Evolutionary conservation across 2,888 invertebrate species (phyloP).

Genomic region (Drosophila anomelani): DNA sequence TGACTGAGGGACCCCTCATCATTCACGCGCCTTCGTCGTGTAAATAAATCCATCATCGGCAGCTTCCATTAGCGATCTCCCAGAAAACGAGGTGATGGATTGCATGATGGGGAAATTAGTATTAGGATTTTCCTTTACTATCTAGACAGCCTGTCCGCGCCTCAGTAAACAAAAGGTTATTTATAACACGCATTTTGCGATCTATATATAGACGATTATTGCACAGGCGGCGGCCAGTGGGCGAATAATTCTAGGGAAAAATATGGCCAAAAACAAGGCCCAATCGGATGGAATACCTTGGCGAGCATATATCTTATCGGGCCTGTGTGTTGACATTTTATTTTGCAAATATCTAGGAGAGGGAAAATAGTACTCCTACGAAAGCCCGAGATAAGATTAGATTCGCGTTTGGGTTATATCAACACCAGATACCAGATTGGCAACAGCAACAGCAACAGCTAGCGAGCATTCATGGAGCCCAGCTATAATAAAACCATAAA

Average conservation of each 20-base stretch:
- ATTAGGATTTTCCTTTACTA: constrained; percentile 14
- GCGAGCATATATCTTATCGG: constrained; percentile 32
- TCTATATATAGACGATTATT: constrained; percentile 34
- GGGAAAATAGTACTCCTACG: constrained; percentile 13
- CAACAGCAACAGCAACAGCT: background rate
- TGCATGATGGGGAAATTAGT: constrained; percentile 37
- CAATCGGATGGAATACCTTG: constrained; percentile 2
- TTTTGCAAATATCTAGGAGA: constrained; percentile 38
- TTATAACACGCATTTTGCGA: constrained; percentile 15
- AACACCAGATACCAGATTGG: constrained; percentile 17
- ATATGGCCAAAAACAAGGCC: constrained; percentile 28
- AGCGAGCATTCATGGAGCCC: background rate
- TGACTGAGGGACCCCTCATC: constrained; percentile 2
- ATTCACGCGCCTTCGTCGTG: constrained; percentile 15
- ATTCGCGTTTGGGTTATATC: constrained; percentile 35
- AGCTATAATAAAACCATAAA: constrained; percentile 22
- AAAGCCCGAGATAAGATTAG: constrained; percentile 35
- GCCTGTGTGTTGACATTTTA: constrained; percentile 39
- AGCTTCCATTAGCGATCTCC: constrained; percentile 37
- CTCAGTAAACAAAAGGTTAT: constrained; percentile 27
- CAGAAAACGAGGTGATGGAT: constrained; percentile 57
- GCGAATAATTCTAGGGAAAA: constrained; percentile 33
- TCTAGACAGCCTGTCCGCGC: background rate
- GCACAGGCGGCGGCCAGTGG: constrained; percentile 17
- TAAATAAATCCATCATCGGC: constrained; percentile 72